Percentiles rank a stretch among this genome's conserved stretches.
Conservation (phyloP, 2,888 invertebrate genomes). For the Octonoba sinensis region DNA sequence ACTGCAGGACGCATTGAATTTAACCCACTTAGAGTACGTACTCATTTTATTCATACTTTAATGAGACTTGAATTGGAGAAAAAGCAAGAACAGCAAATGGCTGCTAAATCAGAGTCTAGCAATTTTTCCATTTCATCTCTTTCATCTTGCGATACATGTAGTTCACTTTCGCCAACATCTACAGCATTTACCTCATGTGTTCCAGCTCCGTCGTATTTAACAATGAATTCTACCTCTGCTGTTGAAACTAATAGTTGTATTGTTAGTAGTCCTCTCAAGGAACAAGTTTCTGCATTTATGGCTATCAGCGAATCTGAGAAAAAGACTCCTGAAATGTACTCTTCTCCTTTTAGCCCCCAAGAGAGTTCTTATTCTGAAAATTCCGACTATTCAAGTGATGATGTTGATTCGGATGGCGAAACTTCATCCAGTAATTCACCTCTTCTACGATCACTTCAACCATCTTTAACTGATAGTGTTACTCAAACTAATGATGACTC, state of each 20-base stretch:
- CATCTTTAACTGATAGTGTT: slow-evolving; percentile 21
- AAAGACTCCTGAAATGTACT: slow-evolving; percentile 68
- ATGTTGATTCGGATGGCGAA: slow-evolving; percentile 62
- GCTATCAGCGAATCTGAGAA: slow-evolving; percentile 60
- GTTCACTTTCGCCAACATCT: slow-evolving; percentile 42
- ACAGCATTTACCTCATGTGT: slow-evolving; percentile 49
- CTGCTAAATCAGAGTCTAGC: slow-evolving; percentile 25
- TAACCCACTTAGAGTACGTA: slow-evolving; percentile 93
- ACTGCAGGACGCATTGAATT: slow-evolving; percentile 94
- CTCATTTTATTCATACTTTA: slow-evolving; percentile 95
- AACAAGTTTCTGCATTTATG: slow-evolving; percentile 61
- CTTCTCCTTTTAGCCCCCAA: slow-evolving; percentile 68
- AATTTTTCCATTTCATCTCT: slow-evolving; percentile 57
- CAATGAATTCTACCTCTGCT: slow-evolving; percentile 44
- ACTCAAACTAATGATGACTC: slow-evolving; percentile 38
- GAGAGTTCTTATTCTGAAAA: slow-evolving; percentile 71
- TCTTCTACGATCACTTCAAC: slow-evolving; percentile 19
- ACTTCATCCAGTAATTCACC: slow-evolving; percentile 55
- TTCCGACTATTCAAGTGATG: slow-evolving; percentile 71
- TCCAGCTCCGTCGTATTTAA: slow-evolving; percentile 53
- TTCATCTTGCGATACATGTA: slow-evolving; percentile 60
- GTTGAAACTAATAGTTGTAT: slow-evolving; percentile 49
- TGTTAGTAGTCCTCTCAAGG: slow-evolving; percentile 49
- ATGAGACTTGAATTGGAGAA: slow-evolving; percentile 92
- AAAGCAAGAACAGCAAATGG: slow-evolving; percentile 75